Conservation (phyloP, 1,140 invertebrate genomes). For the Drosophila saltans region DNA sequence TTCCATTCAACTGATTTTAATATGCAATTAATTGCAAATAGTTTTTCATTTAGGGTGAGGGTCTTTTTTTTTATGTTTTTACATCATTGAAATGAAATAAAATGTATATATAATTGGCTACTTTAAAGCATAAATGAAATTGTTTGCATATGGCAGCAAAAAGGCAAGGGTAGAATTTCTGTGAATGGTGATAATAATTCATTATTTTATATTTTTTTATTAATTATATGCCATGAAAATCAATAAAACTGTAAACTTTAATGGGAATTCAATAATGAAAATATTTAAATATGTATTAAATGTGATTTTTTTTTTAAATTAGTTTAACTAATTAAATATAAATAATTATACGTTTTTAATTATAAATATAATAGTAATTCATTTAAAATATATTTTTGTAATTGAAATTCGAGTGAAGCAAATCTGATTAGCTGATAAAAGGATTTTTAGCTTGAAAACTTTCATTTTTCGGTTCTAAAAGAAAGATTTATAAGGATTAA, state of each 20-base stretch:
- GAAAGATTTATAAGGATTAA: too few species aligned
- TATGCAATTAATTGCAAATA: constrained; percentile 9
- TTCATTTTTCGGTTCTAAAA: too few species aligned
- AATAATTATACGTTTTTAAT: too few species aligned
- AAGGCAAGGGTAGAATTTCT: neutral
- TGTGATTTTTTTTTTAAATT: too few species aligned
- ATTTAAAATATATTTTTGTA: too few species aligned
- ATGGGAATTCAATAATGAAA: neutral
- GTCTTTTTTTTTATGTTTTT: neutral
- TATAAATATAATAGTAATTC: too few species aligned
- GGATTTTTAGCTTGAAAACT: too few species aligned
- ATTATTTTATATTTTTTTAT: neutral
- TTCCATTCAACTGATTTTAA: neutral
- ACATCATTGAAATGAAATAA: constrained; percentile 7
- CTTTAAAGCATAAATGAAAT: neutral
- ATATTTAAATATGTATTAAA: neutral
- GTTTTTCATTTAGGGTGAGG: neutral
- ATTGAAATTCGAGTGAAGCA: too few species aligned
- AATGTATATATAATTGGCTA: constrained; percentile 2
- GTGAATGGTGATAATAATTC: neutral
- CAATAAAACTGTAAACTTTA: neutral
- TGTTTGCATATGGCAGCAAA: neutral
- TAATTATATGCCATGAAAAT: neutral
- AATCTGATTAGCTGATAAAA: too few species aligned
- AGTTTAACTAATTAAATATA: too few species aligned